Conservation (phyloP, 2,797 vertebrate species). For the Cirrhinus molitorella region DNA sequence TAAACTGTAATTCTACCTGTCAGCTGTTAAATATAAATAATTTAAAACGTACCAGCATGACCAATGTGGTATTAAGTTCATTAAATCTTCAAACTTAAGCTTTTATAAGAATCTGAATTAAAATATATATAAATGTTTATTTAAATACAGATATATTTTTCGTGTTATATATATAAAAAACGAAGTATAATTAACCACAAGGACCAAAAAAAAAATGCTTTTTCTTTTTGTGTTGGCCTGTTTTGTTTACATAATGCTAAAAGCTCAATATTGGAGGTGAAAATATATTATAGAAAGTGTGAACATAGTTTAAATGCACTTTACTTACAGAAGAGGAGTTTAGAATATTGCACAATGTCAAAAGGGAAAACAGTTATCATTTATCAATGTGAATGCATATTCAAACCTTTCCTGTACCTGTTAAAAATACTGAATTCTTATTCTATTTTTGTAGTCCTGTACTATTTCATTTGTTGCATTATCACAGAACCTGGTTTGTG, state of each 20-base stretch:
- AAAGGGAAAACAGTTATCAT: neutral
- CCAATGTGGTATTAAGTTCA: neutral
- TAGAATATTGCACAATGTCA: neutral
- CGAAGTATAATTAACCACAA: neutral
- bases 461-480: conserved; percentile 14
- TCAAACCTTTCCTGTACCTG: neutral
- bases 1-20: conserved; percentile 8
- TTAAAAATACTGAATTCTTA: neutral
- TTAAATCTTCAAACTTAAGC: neutral
- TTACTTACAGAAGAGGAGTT: neutral
- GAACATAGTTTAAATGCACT: neutral
- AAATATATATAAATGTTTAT: neutral
- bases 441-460: conserved; percentile 35
- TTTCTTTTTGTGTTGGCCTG: neutral
- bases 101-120: conserved; percentile 6
- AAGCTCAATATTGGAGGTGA: neutral
- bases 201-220: neutral
- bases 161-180: neutral
- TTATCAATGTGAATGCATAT: conserved; percentile 1
- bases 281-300: neutral
- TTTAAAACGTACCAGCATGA: neutral
- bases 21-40: neutral
- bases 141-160: neutral
- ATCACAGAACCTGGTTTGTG: neutral
- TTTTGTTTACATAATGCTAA: neutral